Percentiles rank a stretch among this genome's conserved stretches.
These are phyloP conservation scores for Pygoscelis adeliae DNA, from an alignment of 2,113 vertebrate species.

Conservation along the genomic window DNA sequence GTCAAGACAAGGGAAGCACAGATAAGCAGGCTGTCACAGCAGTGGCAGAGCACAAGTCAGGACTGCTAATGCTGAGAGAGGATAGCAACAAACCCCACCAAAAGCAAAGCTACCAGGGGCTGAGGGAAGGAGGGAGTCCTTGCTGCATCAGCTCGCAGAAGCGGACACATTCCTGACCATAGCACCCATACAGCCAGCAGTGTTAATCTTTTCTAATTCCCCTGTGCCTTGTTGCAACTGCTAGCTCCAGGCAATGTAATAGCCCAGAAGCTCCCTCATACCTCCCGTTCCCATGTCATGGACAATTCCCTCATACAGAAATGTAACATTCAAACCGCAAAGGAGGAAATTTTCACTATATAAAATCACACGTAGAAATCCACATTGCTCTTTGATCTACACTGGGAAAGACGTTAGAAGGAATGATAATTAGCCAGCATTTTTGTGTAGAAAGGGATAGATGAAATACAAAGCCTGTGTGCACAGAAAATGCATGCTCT, in stretches of 20 bases:
- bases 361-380: background rate
- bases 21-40: background rate
- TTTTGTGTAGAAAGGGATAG: background rate
- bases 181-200: background rate
- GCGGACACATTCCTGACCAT: background rate
- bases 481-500: background rate
- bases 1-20: background rate
- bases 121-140: background rate
- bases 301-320: background rate
- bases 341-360: background rate
- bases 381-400: background rate
- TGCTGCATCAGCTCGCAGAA: background rate
- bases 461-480: background rate
- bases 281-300: rapidly evolving
- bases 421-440: background rate
- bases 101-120: background rate
- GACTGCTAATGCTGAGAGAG: background rate
- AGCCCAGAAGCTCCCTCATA: background rate
- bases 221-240: background rate
- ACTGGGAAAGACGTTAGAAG: background rate
- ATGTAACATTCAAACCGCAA: background rate
- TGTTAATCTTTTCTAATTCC: background rate
- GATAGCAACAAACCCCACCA: rapidly evolving
- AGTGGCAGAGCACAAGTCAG: background rate
- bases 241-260: background rate